These are phyloP conservation scores for Psilopogon haemacephalus DNA, from an alignment of 2,113 vertebrate genomes.

Conservation along the genomic window DNA sequence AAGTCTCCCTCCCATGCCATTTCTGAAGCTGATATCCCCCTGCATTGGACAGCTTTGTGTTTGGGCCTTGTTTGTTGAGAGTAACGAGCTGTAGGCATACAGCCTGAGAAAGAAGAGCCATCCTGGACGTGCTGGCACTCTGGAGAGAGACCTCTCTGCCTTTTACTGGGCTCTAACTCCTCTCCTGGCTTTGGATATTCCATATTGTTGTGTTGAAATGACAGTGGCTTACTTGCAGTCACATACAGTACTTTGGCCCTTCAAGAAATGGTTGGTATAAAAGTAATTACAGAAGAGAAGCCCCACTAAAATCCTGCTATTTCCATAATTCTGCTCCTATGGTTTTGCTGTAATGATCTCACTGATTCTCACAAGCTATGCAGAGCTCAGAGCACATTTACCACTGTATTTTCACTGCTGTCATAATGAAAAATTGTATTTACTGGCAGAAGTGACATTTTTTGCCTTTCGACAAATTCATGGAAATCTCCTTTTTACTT, in stretches of 20 bases:
- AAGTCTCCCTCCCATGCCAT: not conserved
- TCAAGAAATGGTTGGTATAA: not conserved
- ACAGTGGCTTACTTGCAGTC: not conserved
- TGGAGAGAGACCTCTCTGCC: not conserved
- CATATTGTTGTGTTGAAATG: not conserved
- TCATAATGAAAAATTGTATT: constrained; percentile 40
- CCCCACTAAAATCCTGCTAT: not conserved
- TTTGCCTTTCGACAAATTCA: constrained; percentile 62
- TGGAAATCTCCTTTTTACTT: constrained; percentile 60
- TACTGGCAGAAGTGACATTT: constrained; percentile 23
- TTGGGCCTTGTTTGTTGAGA: not conserved
- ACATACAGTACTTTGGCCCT: not conserved
- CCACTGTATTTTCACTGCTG: not conserved
- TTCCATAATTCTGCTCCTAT: not conserved
- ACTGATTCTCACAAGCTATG: not conserved
- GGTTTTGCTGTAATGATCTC: not conserved
- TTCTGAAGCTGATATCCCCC: not conserved
- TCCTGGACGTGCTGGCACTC: not conserved
- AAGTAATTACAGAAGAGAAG: not conserved
- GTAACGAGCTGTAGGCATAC: not conserved
- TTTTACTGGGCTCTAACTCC: not conserved
- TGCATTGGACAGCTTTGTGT: not conserved
- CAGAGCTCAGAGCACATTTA: not conserved
- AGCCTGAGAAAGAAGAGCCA: not conserved
- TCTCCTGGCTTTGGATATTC: not conserved